A percentile compares a stretch with the other conserved stretches of the same genome.
phyloP scores from a whole-genome alignment of 1,140 invertebrate species.

The Drosophila ambigua region DNA sequence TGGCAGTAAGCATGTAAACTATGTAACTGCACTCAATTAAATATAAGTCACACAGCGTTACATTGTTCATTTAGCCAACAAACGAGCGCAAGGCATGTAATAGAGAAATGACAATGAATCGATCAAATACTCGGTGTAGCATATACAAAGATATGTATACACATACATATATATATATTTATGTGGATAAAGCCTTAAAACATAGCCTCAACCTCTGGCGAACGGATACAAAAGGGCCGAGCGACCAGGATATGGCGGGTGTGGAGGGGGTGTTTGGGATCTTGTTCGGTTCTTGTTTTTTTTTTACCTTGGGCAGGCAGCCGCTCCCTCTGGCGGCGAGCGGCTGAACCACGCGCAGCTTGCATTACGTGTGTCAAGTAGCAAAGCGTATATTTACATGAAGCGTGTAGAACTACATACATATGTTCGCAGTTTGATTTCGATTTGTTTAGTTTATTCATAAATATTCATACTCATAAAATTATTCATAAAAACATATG shows the following conservation, averaged over 20 bases:
- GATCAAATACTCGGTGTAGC: constrained; percentile 16
- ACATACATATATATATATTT: not conserved
- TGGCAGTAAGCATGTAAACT: constrained; percentile 82
- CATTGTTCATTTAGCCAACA: constrained; percentile 59
- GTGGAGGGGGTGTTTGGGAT: not conserved
- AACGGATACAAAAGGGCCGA: not conserved
- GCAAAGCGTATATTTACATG: constrained; percentile 8
- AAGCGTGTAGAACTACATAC: constrained; percentile 5
- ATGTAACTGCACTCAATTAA: constrained; percentile 72
- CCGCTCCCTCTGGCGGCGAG: not conserved
- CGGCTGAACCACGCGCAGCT: too few species aligned
- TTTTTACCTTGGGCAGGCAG: not conserved
- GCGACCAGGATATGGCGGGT: not conserved
- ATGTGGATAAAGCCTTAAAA: constrained; percentile 39
- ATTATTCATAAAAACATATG: constrained; percentile 55
- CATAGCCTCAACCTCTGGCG: constrained; percentile 37
- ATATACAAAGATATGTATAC: constrained; percentile 3
- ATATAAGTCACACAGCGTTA: constrained; percentile 36
- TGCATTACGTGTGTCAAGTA: too few species aligned
- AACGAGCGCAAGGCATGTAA: constrained; percentile 70
- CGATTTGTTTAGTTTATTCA: constrained; percentile 62
- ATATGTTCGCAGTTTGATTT: constrained; percentile 14
- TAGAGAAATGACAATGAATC: constrained; percentile 50
- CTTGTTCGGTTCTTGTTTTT: too few species aligned
- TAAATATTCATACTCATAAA: constrained; percentile 59